Evolutionary conservation across 2,113 vertebrate genomes (phyloP).

Genomic region (Camelus bactrianus): DNA sequence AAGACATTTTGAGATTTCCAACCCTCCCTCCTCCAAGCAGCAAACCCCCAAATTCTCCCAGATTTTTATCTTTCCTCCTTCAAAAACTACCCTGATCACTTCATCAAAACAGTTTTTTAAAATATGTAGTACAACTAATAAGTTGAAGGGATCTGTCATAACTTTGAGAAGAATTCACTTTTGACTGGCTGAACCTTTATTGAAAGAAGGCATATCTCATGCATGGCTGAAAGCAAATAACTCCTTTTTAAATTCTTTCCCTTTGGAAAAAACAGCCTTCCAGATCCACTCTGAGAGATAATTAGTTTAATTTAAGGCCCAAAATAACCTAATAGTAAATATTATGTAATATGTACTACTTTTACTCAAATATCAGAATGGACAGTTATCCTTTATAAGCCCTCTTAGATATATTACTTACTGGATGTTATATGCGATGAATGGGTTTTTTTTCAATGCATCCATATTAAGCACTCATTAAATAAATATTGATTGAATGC

Average conservation of each 20-base stretch:
- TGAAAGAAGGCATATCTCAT: neutral
- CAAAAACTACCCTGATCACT: neutral
- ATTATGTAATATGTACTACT: neutral
- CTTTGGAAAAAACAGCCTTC: neutral
- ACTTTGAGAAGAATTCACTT: neutral
- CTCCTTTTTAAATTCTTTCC: neutral
- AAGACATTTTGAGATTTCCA: neutral
- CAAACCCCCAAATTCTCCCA: neutral
- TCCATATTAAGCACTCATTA: neutral
- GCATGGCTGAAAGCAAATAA: neutral
- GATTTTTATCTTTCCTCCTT: neutral
- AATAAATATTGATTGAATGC: neutral
- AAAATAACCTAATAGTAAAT: conserved; percentile 16
- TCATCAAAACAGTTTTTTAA: neutral
- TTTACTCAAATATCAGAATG: conserved; percentile 39
- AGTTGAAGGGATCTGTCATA: neutral
- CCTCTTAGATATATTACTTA: neutral
- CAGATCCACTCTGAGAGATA: neutral
- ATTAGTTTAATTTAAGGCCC: neutral
- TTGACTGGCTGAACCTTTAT: neutral
- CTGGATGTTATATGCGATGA: neutral
- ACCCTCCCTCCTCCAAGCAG: neutral
- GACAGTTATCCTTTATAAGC: neutral
- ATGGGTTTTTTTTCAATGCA: neutral
- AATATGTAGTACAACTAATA: neutral